Evolutionary conservation across 2,888 invertebrate species (phyloP).

Genomic region (Caenorhabditis sp.): DNA sequence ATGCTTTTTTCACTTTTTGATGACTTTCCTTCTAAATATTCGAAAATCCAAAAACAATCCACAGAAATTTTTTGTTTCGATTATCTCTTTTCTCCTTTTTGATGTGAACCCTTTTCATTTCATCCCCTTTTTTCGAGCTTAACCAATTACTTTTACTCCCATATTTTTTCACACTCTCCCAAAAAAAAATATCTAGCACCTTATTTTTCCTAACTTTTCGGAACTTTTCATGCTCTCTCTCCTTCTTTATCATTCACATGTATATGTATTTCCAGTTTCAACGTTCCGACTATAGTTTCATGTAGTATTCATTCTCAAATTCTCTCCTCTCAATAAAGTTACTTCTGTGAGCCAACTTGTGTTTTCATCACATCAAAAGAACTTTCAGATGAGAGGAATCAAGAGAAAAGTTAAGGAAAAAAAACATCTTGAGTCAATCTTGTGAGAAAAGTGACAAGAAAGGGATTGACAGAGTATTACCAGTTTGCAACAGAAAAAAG

Average conservation of each 20-base stretch:
- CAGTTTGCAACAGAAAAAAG: constrained; percentile 22
- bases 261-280: not conserved
- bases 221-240: too few species aligned
- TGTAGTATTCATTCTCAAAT: constrained; percentile 23
- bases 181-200: too few species aligned
- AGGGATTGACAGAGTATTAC: constrained; percentile 37
- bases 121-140: constrained; percentile 1
- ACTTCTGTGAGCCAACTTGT: constrained; percentile 27
- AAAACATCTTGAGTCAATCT: constrained; percentile 43
- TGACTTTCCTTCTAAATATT: not conserved
- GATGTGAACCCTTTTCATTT: not conserved
- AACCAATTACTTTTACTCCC: not conserved
- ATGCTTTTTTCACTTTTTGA: not conserved
- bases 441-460: constrained; percentile 45
- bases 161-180: not conserved
- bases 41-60: not conserved
- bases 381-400: constrained; percentile 20
- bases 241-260: too few species aligned
- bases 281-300: not conserved
- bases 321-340: constrained; percentile 35
- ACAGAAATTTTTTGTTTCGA: too few species aligned
- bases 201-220: not conserved
- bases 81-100: constrained; percentile 1
- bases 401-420: constrained; percentile 7
- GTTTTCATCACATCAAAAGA: not conserved